Evolutionary conservation across 2,888 invertebrate genomes (phyloP).

Genomic region (Drosophila mulleri): DNA sequence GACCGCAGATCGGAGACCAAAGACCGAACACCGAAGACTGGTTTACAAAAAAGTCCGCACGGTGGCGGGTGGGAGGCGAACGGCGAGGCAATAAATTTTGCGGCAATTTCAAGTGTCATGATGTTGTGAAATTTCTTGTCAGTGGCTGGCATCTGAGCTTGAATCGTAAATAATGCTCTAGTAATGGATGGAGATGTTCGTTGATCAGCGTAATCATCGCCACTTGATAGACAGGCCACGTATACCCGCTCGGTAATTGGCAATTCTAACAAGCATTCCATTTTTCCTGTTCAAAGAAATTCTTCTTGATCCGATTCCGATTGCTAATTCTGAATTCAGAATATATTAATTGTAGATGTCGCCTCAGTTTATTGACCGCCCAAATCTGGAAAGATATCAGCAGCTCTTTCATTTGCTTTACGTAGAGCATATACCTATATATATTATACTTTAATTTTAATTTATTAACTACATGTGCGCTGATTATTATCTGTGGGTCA

Average conservation of each 20-base stretch:
- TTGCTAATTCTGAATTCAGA: slow-evolving; percentile 38
- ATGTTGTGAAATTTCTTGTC: slow-evolving; percentile 77
- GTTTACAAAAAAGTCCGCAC: slow-evolving; percentile 40
- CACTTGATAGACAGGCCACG: slow-evolving; percentile 61
- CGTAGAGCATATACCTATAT: background rate
- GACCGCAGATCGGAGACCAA: slow-evolving; percentile 23
- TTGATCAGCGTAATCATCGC: slow-evolving; percentile 39
- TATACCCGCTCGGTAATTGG: slow-evolving; percentile 39
- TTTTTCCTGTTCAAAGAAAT: slow-evolving; percentile 35
- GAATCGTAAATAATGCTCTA: slow-evolving; percentile 79
- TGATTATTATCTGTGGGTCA: background rate
- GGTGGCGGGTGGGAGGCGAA: slow-evolving; percentile 10
- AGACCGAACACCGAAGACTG: slow-evolving; percentile 23
- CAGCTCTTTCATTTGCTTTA: background rate
- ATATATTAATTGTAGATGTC: slow-evolving; percentile 11
- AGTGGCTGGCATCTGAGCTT: slow-evolving; percentile 73
- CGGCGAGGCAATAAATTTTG: slow-evolving; percentile 69
- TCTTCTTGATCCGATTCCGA: slow-evolving; percentile 28
- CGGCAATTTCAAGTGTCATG: slow-evolving; percentile 65
- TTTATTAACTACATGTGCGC: background rate
- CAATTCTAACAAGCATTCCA: slow-evolving; percentile 56
- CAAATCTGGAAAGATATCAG: background rate
- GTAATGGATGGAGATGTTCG: slow-evolving; percentile 59
- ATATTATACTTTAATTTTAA: background rate
- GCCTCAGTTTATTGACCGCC: slow-evolving; percentile 47